Evolutionary conservation across 1,140 invertebrate genomes (phyloP), one percentile per base, ranked within the genome.

Genomic region (Bombus difficillimus): DNA sequence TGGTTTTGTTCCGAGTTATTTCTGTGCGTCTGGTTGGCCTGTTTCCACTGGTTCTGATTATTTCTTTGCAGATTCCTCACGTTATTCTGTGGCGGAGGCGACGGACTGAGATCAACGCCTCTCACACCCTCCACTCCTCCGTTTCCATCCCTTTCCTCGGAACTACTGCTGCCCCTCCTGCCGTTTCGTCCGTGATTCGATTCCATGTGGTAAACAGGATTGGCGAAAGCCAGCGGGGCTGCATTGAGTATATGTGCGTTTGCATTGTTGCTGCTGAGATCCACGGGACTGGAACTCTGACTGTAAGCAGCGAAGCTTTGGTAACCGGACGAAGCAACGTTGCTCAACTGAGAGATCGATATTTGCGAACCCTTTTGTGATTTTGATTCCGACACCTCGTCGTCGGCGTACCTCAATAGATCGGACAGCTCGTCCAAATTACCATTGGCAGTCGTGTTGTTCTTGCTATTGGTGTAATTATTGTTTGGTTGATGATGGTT

Each of bases 291-390:
- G 89, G 97, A 98, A 83, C 98, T 98, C 93, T 98, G 98, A 92
- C 98, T 98, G 93, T 98, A 98, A 12, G 98, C 98, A 9, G 97
- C 97, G 92, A 98, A 98, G 90, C 98, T 98, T 94, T 99, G 98
- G 93, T 98, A 99, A 3, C 98, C 98, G 2, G 98, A 98, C 39
- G 98, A 98, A 3, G 97, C 98, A 79, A 98, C 97, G 85, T 97
- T 98, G 34, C 97, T 98, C 59, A 98, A 92, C 81, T 97, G 97
- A 84, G 97, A 97, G 81, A 98, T 98, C 3, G 97, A 98, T 6
- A 95, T 95, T 66, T 95, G 95, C 3, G 95, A 95, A 10, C 95
- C 95, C 66, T 95, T 95, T 62, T 95, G 95, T 0, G 94, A 95
- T 25, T 95, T 95, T 0, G 94, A 95, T 66, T 95, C 95, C 0